Evolutionary conservation across 2,113 vertebrate species (phyloP).

Genomic region (Phocoena sinus): DNA sequence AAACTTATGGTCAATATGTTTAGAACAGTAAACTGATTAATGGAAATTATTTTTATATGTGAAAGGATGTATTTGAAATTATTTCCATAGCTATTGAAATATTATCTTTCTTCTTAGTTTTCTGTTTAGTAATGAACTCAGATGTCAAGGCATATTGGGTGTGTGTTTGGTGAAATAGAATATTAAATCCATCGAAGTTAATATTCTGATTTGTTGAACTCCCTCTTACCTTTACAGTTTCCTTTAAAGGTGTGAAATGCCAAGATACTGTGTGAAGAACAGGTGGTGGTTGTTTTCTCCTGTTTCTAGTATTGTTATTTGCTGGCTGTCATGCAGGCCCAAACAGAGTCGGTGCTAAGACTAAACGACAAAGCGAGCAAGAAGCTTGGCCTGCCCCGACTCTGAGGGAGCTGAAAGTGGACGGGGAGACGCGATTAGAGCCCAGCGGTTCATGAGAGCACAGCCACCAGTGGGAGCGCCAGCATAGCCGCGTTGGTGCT

Average conservation of each 20-base stretch:
- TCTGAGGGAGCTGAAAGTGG: background rate
- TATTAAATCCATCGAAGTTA: background rate
- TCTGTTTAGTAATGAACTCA: background rate
- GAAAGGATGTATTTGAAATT: slow-evolving; percentile 4
- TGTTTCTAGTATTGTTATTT: background rate
- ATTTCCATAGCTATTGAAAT: background rate
- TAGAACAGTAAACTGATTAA: background rate
- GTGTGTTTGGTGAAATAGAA: background rate
- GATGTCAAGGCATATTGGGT: background rate
- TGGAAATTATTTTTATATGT: background rate
- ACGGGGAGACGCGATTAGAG: background rate
- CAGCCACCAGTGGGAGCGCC: no score
- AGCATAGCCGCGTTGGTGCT: rapidly evolving
- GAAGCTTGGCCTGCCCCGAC: background rate
- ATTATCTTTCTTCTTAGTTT: background rate
- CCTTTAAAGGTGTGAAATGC: background rate
- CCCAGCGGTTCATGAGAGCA: background rate
- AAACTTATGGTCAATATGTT: background rate
- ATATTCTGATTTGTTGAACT: background rate
- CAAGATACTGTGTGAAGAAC: background rate
- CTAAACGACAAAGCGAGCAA: background rate
- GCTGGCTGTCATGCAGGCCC: background rate
- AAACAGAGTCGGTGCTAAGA: background rate
- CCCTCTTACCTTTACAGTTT: background rate
- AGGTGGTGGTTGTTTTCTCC: background rate